Base-by-base conservation (phyloP, 2,888 invertebrate genomes). In the Rotaria socialis region DNA sequence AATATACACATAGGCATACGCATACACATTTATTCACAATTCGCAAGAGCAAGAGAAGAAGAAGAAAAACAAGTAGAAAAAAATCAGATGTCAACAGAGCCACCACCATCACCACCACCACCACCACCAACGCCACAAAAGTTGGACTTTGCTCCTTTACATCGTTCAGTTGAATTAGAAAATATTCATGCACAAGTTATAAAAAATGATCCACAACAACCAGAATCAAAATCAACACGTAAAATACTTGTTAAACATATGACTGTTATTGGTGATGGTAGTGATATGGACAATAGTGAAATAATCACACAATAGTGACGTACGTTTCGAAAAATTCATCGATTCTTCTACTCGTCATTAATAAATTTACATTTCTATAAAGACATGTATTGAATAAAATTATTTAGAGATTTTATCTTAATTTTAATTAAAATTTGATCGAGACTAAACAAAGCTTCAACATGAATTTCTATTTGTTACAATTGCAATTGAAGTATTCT, bases 261-360 rank as follows among this genome's bases (percentile, higher is more conserved):
- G 16, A 67, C 67, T 67, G 67, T 67, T 16, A 67, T 67, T 35
- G 67, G 67, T 67, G 67, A 67, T 67, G 67, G 67, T 35, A 67
- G 67, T 27, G 67, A 67, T 67, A 67, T 8, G 19, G 67, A 67
- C 8, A 16, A 35, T 35, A 67, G 35, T 67, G 35, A 67, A 67
- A 7, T 67, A 35, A 35, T 5, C 2, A 35, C 67, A 67, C 16
- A 67, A 67, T 8, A 16, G 7, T 14, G 19, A 67, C 67, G 22
- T 56, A 7, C 7, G 4, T 52, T 52, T 16, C n/a, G n/a, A 56
- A 56, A 56, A 24, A 56, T 24, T 14, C 3, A 35, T 67, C 5
- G 14, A 8, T 35, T 19, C 16, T 67, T 27, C 0, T 67, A 7
- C 4, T 27, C 24, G 24, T 67, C 24, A 10, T 55, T 19, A 55